phyloP scores from a whole-genome alignment of 1,140 invertebrate species.

The Hylaeus anthracinus region DNA sequence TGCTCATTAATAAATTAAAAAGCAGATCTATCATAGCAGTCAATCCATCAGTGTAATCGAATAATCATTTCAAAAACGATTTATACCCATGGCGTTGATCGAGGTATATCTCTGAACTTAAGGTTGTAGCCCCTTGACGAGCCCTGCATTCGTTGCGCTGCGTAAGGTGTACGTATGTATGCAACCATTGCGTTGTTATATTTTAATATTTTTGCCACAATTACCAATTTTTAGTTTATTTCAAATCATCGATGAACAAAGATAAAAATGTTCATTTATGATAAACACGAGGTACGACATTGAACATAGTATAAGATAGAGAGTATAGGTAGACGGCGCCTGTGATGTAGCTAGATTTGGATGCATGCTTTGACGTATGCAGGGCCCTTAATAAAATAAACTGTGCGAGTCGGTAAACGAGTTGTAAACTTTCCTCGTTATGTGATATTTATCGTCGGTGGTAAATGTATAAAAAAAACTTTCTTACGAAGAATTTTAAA shows the following conservation, averaged over 20 bases:
- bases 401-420: conserved; percentile 54
- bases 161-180: conserved; percentile 64
- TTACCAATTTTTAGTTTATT: conserved; percentile 60
- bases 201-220: conserved; percentile 69
- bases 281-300: conserved; percentile 57
- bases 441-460: conserved; percentile 71
- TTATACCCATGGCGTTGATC: conserved; percentile 47
- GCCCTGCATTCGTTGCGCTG: conserved; percentile 70
- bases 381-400: conserved; percentile 66
- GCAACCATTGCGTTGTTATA: conserved; percentile 69
- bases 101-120: conserved; percentile 68
- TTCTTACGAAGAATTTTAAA: conserved; percentile 54
- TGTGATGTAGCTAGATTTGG: conserved; percentile 78
- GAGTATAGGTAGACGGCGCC: conserved; percentile 73
- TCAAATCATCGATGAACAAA: conserved; percentile 59
- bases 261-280: conserved; percentile 68
- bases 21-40: conserved; percentile 38
- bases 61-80: conserved; percentile 12
- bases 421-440: conserved; percentile 62
- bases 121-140: conserved; percentile 61
- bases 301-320: conserved; percentile 73
- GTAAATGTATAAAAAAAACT: conserved; percentile 61
- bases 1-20: conserved; percentile 21
- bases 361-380: conserved; percentile 69
- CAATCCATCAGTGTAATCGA: conserved; percentile 44